Evolutionary conservation across 2,797 vertebrate species (phyloP).

Genomic region (Diplodus puntazzo): DNA sequence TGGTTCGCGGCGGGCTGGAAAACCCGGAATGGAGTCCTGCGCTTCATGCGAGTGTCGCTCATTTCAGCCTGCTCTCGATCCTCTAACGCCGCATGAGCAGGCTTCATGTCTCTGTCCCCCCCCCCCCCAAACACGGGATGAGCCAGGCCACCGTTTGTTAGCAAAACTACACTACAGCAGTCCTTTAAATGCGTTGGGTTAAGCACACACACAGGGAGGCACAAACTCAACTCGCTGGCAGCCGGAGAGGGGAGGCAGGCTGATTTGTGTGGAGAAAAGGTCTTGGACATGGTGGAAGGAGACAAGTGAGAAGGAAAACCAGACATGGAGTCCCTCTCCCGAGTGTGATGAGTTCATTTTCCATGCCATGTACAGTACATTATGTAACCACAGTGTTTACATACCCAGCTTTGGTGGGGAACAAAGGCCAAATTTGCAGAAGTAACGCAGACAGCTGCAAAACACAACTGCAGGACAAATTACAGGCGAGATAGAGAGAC

Average conservation of each 20-base stretch:
- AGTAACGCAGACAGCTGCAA: conserved; percentile 56
- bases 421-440: conserved; percentile 73
- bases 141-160: conserved; percentile 15
- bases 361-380: conserved; percentile 72
- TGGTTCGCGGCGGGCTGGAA: conserved; percentile 82
- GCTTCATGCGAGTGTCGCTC: conserved; percentile 55
- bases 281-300: conserved; percentile 75
- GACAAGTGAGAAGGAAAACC: conserved; percentile 81
- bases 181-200: conserved; percentile 55
- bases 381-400: conserved; percentile 87
- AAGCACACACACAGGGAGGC: conserved; percentile 38
- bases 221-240: conserved; percentile 56
- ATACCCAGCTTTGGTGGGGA: conserved; percentile 65
- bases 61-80: conserved; percentile 46
- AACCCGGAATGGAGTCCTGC: conserved; percentile 84
- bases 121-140: conserved; percentile 33
- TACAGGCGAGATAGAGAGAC: conserved; percentile 30
- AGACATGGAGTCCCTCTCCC: conserved; percentile 73
- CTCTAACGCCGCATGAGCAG: conserved; percentile 40
- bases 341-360: conserved; percentile 59
- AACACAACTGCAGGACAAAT: conserved; percentile 48
- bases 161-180: conserved; percentile 32
- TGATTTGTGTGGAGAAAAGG: conserved; percentile 72
- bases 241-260: conserved; percentile 65
- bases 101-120: conserved; percentile 33